Percentiles rank a stretch among this genome's conserved stretches.
Conservation (phyloP, 2,113 vertebrate species). For the Corythornis cristatus region DNA sequence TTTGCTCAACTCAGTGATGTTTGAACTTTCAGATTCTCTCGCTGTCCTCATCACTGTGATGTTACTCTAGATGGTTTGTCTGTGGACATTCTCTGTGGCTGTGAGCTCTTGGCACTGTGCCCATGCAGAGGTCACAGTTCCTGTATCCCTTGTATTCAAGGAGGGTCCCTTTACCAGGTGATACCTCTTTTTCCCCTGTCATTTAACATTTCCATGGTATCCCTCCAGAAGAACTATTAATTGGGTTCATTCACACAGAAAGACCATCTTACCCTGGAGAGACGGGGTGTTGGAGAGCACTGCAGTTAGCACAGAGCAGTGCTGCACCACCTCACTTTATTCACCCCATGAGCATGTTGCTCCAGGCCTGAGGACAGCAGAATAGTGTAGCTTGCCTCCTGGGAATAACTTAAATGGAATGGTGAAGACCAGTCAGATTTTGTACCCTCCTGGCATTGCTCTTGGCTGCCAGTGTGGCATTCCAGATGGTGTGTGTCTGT, state of each 20-base stretch:
- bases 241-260: background rate
- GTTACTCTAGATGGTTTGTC: background rate
- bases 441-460: background rate
- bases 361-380: rapidly evolving
- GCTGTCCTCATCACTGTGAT: background rate
- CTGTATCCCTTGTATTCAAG: background rate
- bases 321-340: background rate
- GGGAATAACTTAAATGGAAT: background rate
- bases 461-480: background rate
- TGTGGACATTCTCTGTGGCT: background rate
- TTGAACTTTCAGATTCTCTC: background rate
- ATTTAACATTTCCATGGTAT: background rate
- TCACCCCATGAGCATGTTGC: background rate
- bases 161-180: too few species aligned
- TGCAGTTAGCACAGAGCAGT: background rate
- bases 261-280: background rate
- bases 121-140: too few species aligned
- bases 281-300: background rate
- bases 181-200: background rate
- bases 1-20: background rate
- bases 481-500: background rate
- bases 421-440: background rate
- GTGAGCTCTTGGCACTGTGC: background rate
- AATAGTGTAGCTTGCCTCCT: background rate
- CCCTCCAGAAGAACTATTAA: background rate